Percentiles rank a stretch among this genome's conserved stretches.
phyloP scores from a whole-genome alignment of 1,140 invertebrate genomes.

The Cydia pomonella region DNA sequence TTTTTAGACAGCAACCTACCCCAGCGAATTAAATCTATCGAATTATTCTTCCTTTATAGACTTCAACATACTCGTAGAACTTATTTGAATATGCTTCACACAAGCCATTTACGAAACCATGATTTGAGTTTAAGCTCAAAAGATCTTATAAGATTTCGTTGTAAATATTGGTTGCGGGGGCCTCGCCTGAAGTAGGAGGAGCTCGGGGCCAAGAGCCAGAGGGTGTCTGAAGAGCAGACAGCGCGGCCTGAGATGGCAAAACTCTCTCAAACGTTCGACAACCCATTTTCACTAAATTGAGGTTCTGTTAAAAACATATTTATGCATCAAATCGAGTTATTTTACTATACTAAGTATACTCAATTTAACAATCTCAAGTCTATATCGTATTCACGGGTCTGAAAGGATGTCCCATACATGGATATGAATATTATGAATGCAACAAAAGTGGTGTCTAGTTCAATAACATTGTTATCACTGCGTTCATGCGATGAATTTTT shows the following conservation, averaged over 20 bases:
- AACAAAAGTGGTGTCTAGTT: not conserved
- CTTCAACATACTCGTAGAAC: not conserved
- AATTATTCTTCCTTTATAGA: not conserved
- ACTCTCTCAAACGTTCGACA: not conserved
- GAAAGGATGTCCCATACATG: not conserved
- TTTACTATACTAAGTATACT: not conserved
- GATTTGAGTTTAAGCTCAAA: too few species aligned
- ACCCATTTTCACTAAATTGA: not conserved
- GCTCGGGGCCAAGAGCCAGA: not conserved
- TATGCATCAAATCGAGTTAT: not conserved
- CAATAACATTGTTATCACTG: slow-evolving; percentile 18
- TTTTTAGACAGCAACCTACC: not conserved
- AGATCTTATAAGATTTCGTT: not conserved
- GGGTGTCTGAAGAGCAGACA: slow-evolving; percentile 30
- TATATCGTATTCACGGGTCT: not conserved
- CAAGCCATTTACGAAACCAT: not conserved
- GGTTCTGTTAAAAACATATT: not conserved
- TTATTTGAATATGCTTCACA: not conserved
- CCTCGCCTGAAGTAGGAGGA: not conserved
- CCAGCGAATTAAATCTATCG: not conserved
- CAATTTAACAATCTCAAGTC: too few species aligned
- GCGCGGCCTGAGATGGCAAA: slow-evolving; percentile 3
- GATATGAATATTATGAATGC: not conserved
- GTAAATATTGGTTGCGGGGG: slow-evolving; percentile 2
- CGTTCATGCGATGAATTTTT: slow-evolving; percentile 24